A percentile compares a stretch with the other conserved stretches of the same genome.
phyloP scores from a whole-genome alignment of 2,797 vertebrate species.

The Erpetoichthys calabaricus region DNA sequence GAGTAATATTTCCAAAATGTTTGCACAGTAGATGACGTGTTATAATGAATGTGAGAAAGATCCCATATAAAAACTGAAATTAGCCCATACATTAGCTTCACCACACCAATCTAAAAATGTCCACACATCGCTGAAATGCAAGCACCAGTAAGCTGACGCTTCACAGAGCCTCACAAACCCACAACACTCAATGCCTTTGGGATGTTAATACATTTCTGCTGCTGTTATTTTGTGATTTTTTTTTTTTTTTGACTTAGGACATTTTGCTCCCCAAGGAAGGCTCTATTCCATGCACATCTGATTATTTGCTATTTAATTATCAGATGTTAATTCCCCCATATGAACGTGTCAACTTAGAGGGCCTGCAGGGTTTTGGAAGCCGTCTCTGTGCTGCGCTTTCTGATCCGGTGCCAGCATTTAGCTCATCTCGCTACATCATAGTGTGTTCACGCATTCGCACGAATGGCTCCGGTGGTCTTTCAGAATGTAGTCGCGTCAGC shows the following conservation, averaged over 20 bases:
- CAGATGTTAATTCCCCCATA: constrained; percentile 27
- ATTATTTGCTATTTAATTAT: constrained; percentile 30
- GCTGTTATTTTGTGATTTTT: constrained; percentile 9
- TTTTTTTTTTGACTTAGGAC: constrained; percentile 5
- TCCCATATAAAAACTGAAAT: no score
- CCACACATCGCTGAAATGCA: no score
- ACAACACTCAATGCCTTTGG: not conserved
- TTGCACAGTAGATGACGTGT: no score
- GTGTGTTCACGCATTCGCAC: constrained; percentile 17
- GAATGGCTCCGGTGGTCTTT: constrained; percentile 24
- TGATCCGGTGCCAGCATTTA: constrained; percentile 18
- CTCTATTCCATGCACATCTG: constrained; percentile 28
- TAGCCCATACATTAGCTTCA: no score
- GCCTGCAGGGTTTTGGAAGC: constrained; percentile 19
- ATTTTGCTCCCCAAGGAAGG: constrained; percentile 22
- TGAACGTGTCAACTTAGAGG: constrained; percentile 17
- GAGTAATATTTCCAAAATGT: no score
- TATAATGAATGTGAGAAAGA: no score
- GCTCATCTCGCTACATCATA: constrained; percentile 17
- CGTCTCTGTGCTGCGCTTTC: constrained; percentile 17
- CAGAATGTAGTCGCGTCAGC: constrained; percentile 15
- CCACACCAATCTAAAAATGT: no score
- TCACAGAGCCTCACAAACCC: no score
- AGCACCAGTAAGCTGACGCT: no score
- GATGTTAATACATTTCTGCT: not conserved